Evolutionary conservation across 2,888 invertebrate species (phyloP), one percentile per base, ranked within the genome.

Genomic region (Augiades crinisus): DNA sequence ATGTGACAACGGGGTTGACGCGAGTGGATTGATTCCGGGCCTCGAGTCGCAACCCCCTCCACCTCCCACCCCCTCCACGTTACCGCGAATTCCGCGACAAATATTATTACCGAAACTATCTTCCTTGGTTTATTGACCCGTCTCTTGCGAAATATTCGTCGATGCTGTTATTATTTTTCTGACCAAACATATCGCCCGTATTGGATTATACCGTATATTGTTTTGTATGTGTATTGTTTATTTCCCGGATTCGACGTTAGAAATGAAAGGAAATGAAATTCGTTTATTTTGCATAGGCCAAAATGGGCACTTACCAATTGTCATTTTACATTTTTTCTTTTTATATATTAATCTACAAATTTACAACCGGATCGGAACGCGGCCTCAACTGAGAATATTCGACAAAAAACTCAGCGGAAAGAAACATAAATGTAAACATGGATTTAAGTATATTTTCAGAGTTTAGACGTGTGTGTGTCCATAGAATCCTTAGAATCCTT

Each of bases 21-120:
- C 73, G 80, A 84, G 85, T 81, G 82, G 85, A 87, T 87, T 87
- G 87, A 86, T 84, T 83, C 78, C 70, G 62, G n/a, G 63, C 68
- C 68, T 63, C 63, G 61, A 52, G 57, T 19, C 6, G n/a, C 12
- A 13, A 8, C 13, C 58, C 61, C 57, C 55, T 50, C 52, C 56
- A 36, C 40, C 22, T 44, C 61, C 47, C 57, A 45, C 56, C 53
- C 53, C 49, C 38, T 50, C 61, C 47, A 55, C 56, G 17, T 17
- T 55, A 51, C 62, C 67, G 63, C 68, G 70, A 56, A 74, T 75
- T 72, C 72, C 72, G 66, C 75, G 74, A 78, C 81, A 80, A 82
- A 83, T 75, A 71, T 80, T 81, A 81, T 83, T 83, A 50, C 74
- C 65, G 75, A 71, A 78, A 80, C 79, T 81, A 80, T 80, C 75